Base-by-base conservation (phyloP, 2,888 invertebrate genomes). In the Neocrepidodera transversa region DNA sequence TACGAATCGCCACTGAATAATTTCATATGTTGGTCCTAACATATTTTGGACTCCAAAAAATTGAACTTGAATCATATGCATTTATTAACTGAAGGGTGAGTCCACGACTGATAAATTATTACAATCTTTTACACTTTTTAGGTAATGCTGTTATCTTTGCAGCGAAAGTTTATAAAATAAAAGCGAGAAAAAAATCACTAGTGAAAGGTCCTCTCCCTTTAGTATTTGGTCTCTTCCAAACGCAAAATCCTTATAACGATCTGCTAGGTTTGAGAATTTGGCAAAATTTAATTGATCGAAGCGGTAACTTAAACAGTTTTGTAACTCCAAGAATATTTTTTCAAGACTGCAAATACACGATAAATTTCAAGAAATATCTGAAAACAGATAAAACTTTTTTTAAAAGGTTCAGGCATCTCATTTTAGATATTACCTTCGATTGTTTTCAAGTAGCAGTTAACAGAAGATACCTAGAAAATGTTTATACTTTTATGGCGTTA, bases 221-320 rank as follows among this genome's bases (percentile, higher is more conserved):
- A 23, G 70, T 86, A 0, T 72, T 85, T 57, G 67, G 71, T n/a
- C 78, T 86, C 70, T 80, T 86, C 11, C 77, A 80, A 0, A 85
- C 85, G 0, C 49, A 71, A 1, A 81, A 81, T 60, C 69, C 79
- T 42, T 68, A 82, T 2, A 78, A 82, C 28, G 85, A 83, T 68
- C 74, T 86, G 0, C 72, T 85, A 10, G 86, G 85, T 0, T 83
- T 83, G 66, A 77, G 84, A 10, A 79, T 86, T 0, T 70, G 86
- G 23, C 82, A 84, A 35, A 79, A 81, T 65, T 76, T 87, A 48
- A 72, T 87, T 4, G 87, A 87, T 68, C 79, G 86, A 32, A 79
- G 80, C 32, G 73, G 78, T 0, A 87, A 87, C 62, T 76, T 75
- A n/a, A 60, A 72, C 0, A 73, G 78, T 58, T 62, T 72, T 42